Conservation (phyloP, 2,797 vertebrate genomes). For the Sparus aurata region DNA sequence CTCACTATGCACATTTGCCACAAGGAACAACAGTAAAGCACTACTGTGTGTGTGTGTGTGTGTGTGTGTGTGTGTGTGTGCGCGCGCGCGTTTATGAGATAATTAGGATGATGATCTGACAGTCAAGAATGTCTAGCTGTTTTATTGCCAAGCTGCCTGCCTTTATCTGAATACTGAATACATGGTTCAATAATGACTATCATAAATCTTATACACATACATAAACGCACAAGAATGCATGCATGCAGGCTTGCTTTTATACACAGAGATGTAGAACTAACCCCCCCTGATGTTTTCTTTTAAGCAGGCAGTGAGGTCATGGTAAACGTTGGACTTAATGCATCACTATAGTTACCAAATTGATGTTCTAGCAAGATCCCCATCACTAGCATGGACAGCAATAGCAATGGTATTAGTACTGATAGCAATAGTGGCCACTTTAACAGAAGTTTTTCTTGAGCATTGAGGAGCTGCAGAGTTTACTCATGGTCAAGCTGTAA, state of each 20-base stretch:
- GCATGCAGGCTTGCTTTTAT: background rate
- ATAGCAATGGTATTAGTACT: too few relatives aligned
- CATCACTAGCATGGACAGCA: too few relatives aligned
- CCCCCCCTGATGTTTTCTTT: too few relatives aligned
- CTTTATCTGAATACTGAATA: conserved; percentile 50
- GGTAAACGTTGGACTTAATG: too few relatives aligned
- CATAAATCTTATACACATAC: conserved; percentile 64
- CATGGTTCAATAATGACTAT: conserved; percentile 72
- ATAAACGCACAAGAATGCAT: too few relatives aligned
- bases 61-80: conserved; percentile 13
- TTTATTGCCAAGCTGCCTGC: conserved; percentile 68
- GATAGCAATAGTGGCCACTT: too few relatives aligned
- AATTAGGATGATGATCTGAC: conserved; percentile 54
- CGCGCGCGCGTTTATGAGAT: conserved; percentile 8
- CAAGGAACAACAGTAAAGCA: conserved; percentile 56
- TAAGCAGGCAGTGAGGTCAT: too few relatives aligned
- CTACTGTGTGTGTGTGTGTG: conserved; percentile 8
- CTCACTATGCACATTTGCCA: conserved; percentile 45
- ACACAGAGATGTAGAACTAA: background rate
- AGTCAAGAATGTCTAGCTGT: conserved; percentile 47
- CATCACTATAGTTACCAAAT: too few relatives aligned
- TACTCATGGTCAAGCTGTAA: too few relatives aligned
- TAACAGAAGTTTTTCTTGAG: too few relatives aligned
- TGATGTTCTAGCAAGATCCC: too few relatives aligned
- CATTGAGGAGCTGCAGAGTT: too few relatives aligned